Evolutionary conservation across 2,888 invertebrate genomes (phyloP).

Genomic region (Colostygia pectinataria): DNA sequence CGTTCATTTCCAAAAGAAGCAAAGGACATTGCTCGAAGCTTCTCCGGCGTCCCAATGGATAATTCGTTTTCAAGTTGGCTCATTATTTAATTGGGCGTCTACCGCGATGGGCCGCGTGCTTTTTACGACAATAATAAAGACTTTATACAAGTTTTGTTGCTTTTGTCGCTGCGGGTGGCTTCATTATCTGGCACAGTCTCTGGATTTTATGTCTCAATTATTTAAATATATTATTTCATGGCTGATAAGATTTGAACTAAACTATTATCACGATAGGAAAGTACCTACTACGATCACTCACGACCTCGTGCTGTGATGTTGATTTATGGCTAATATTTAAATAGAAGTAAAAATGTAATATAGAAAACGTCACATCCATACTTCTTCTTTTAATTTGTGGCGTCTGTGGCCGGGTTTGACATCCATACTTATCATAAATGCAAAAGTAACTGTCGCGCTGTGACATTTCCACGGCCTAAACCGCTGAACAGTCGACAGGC

Average conservation of each 20-base stretch:
- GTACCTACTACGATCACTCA: no score
- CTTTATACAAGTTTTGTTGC: conserved; percentile 42
- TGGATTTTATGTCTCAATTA: conserved; percentile 39
- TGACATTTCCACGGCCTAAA: no score
- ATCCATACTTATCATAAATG: no score
- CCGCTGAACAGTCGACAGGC: no score
- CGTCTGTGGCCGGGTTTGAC: no score
- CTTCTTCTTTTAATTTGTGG: no score
- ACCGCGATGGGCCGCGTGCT: conserved; percentile 63
- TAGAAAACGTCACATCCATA: no score
- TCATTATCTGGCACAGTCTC: conserved; percentile 47
- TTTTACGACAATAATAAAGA: conserved; percentile 69
- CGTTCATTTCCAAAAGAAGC: conserved; percentile 44
- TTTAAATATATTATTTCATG: conserved; percentile 25
- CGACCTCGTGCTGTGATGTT: conserved; percentile 13
- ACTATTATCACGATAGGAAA: conserved; percentile 11
- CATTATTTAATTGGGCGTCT: conserved; percentile 76
- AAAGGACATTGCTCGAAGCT: conserved; percentile 32
- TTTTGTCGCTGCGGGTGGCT: conserved; percentile 55
- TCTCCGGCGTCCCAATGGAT: conserved; percentile 58
- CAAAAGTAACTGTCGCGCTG: no score
- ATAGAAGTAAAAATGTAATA: no score
- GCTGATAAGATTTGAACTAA: neutral
- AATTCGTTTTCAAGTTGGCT: conserved; percentile 71
- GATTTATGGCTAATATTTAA: neutral